phyloP scores from a whole-genome alignment of 2,888 invertebrate species.

The Opisthograptis luteolata region DNA sequence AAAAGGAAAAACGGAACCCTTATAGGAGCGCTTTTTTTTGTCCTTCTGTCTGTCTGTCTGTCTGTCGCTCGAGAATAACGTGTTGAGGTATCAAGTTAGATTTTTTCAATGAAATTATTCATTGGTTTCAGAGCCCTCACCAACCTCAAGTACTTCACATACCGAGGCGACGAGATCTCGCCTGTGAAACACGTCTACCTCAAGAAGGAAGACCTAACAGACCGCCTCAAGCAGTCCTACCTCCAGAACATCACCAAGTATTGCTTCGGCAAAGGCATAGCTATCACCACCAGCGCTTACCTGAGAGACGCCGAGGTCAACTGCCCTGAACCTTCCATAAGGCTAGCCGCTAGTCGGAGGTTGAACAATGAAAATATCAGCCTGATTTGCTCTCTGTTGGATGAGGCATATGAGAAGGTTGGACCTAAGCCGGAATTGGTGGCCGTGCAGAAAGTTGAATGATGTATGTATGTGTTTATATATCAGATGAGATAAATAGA shows the following conservation, averaged over 20 bases:
- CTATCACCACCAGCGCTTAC: slow-evolving; percentile 88
- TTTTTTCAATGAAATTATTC: not conserved
- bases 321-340: slow-evolving; percentile 88
- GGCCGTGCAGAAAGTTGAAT: slow-evolving; percentile 34
- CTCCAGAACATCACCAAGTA: slow-evolving; percentile 86
- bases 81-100: too few species aligned
- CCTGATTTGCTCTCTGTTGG: slow-evolving; percentile 60
- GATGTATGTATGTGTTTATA: too few species aligned
- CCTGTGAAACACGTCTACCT: slow-evolving; percentile 91
- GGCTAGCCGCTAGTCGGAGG: slow-evolving; percentile 87
- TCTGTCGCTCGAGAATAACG: too few species aligned
- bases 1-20: too few species aligned
- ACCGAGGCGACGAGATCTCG: slow-evolving; percentile 86
- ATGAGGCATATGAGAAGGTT: slow-evolving; percentile 71
- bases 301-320: slow-evolving; percentile 86
- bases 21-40: too few species aligned
- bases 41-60: too few species aligned
- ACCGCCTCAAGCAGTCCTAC: slow-evolving; percentile 76
- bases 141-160: slow-evolving; percentile 71
- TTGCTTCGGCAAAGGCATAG: slow-evolving; percentile 87
- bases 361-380: slow-evolving; percentile 86
- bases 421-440: slow-evolving; percentile 63
- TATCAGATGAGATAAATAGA: too few species aligned
- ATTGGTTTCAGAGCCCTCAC: slow-evolving; percentile 71
- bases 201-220: slow-evolving; percentile 72